Evolutionary conservation across 1,140 invertebrate species (phyloP).

Genomic region (Conus ventricosus): DNA sequence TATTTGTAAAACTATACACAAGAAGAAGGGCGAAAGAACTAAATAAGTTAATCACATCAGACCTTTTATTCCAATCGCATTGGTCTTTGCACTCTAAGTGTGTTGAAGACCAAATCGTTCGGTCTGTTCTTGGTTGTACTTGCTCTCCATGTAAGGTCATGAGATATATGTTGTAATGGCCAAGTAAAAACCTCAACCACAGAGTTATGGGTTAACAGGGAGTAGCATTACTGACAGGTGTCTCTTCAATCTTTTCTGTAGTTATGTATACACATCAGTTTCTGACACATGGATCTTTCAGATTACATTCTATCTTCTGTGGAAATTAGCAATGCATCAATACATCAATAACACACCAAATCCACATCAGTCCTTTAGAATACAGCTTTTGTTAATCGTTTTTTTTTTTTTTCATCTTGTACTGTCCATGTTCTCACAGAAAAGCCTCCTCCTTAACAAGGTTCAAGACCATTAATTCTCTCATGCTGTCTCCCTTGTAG

Average conservation of each 20-base stretch:
- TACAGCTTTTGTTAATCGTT: background rate
- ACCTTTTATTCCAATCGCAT: no score
- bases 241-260: background rate
- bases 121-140: no score
- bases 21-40: no score
- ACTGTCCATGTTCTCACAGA: background rate
- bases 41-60: no score
- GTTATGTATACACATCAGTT: background rate
- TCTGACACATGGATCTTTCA: background rate
- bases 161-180: no score
- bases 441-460: constrained; percentile 17
- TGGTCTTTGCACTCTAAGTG: no score
- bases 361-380: background rate
- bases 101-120: no score
- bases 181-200: no score
- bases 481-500: background rate
- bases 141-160: no score
- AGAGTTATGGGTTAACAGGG: no score
- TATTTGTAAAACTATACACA: no score
- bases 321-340: background rate
- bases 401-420: background rate
- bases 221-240: no score
- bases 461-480: background rate
- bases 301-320: background rate
- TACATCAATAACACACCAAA: background rate